Base-by-base conservation (phyloP, 2,888 invertebrate species). In the Phragmatobia fuliginosa region DNA sequence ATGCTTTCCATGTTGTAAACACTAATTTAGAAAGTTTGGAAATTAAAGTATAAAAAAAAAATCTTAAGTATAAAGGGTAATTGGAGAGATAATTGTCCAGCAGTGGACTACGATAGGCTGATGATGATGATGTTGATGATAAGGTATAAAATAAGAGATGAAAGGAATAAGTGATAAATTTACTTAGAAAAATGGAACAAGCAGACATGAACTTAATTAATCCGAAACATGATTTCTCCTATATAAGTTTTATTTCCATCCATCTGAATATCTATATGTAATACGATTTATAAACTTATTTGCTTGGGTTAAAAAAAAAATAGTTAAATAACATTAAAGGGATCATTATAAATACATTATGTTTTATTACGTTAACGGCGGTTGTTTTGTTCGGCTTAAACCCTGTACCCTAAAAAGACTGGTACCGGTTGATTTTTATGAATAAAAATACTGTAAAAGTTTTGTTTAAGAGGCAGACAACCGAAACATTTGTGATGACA, bases 261-360 rank as follows among this genome's bases (percentile, higher is more conserved):
- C 8, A 49, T 49, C n/a, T 8, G 21, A 49, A n/a, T n/a, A 49
- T 2, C 45, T 21, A 49, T 49, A n/a, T n/a, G n/a, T n/a, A 49
- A 49, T n/a, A 7, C 60, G n/a, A 36, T 25, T 61, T 16, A 21
- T 36, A 25, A 36, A 36, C 16, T 16, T 36, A n/a, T 60, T 60
- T 36, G 36, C 3, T 36, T 2, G 61, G 36, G 25, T 16, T 11
- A 61, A 62, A 62, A 41, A 25, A 10, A 36, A 1, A 18, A 52
- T 16, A 52, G 14, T 25, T 52, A 49, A 64, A 62, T 21, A 2
- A 33, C 32, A 49, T 52, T 25, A 49, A 1, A 33, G 18, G 33
- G 7, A 52, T 64, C 52, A 32, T 64, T 64, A 64, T 33, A 64
- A 52, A 64, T 21, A 64, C 33, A 64, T 63, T 63, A 63, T n/a